Conservation (phyloP, 1,140 invertebrate genomes). For the Carposina sasakii region DNA sequence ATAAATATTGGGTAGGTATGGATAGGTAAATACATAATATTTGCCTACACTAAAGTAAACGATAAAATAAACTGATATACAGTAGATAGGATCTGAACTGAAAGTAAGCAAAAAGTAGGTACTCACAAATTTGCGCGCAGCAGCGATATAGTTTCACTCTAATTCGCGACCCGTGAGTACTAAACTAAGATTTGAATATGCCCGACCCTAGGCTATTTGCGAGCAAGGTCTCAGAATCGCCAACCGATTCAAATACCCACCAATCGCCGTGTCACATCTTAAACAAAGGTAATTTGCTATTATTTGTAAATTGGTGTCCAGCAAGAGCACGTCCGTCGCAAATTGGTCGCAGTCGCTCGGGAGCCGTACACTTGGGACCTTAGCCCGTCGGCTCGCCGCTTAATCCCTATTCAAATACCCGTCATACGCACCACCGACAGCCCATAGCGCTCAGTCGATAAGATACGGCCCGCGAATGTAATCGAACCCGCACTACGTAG, state of each 20-base stretch:
- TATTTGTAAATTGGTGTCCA: constrained; percentile 69
- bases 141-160: too few species aligned
- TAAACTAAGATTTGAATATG: constrained; percentile 45
- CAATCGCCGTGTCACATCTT: constrained; percentile 69
- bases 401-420: constrained; percentile 55
- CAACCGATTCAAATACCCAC: constrained; percentile 70
- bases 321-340: constrained; percentile 44
- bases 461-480: constrained; percentile 49
- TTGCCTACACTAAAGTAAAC: too few species aligned
- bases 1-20: too few species aligned
- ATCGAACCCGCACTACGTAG: constrained; percentile 36
- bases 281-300: constrained; percentile 72
- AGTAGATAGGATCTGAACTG: too few species aligned
- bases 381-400: constrained; percentile 40
- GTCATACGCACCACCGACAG: constrained; percentile 41
- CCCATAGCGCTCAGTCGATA: constrained; percentile 62
- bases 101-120: too few species aligned
- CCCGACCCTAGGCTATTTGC: constrained; percentile 55
- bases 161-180: constrained; percentile 42
- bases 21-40: too few species aligned
- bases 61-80: too few species aligned
- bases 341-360: constrained; percentile 54
- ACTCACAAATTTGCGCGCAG: too few species aligned
- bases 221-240: constrained; percentile 64
- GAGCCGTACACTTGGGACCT: constrained; percentile 46